Conservation (phyloP, 1,140 invertebrate genomes). For the Onthophagus taurus region DNA sequence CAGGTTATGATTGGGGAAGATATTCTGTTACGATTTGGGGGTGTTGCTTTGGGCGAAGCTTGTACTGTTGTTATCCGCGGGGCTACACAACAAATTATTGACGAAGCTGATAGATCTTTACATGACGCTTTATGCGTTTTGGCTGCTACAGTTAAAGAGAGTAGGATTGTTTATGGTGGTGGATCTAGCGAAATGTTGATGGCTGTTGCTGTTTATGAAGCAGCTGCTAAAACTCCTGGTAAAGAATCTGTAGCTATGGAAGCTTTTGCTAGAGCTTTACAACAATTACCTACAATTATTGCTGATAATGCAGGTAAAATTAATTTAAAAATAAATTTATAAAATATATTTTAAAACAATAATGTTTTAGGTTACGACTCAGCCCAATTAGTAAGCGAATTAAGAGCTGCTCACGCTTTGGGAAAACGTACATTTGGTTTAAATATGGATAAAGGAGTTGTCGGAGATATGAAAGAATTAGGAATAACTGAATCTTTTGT, state of each 20-base stretch:
- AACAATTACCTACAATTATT: constrained; percentile 87
- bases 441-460: constrained; percentile 81
- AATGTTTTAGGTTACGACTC: constrained; percentile 99
- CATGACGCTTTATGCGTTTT: constrained; percentile 98
- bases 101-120: constrained; percentile 95
- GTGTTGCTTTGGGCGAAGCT: constrained; percentile 89
- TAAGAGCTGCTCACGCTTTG: constrained; percentile 81
- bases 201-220: constrained; percentile 79
- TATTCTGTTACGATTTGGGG: constrained; percentile 88
- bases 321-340: no score
- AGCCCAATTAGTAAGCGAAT: constrained; percentile 81
- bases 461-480: constrained; percentile 79
- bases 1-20: constrained; percentile 97
- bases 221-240: constrained; percentile 83
- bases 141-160: constrained; percentile 89
- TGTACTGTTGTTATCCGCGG: constrained; percentile 96
- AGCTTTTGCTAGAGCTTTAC: constrained; percentile 80
- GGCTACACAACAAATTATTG: constrained; percentile 98
- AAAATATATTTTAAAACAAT: no score
- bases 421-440: constrained; percentile 67
- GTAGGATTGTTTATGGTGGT: constrained; percentile 85
- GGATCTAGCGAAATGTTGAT: constrained; percentile 92
- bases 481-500: constrained; percentile 96
- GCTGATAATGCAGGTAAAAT: constrained; percentile 99
- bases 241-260: constrained; percentile 98